Base-by-base conservation (phyloP, 2,797 vertebrate genomes). In the Margarornis squamiger region DNA sequence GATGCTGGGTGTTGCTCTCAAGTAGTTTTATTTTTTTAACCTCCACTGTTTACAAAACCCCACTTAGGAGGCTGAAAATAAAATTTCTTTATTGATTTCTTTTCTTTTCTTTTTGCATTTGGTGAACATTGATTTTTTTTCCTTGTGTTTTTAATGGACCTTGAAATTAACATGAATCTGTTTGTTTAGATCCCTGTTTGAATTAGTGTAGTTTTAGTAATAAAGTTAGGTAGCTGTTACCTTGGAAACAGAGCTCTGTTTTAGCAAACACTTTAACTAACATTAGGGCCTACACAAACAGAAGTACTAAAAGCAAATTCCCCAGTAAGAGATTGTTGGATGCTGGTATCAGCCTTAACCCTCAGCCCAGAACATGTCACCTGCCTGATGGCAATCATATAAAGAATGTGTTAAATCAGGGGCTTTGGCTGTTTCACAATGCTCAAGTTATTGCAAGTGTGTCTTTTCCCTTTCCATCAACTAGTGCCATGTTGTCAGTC, bases 111-210 rank as follows among this genome's bases (percentile, higher is more conserved):
- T 94, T 86, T 95, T 92, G 90, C 71, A 94, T 92, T 92, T 94
- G 84, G 78, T 7, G 4, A 96, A 88, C 84, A 97, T 91, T 74
- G 95, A 93, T 93, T 93, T 90, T 86, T 86, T 88, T 95, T 88
- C 32, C 82, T 91, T 63, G 34, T 84, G 84, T 90, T 97, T 96
- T 94, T 96, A 97, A 95, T 96, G 88, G 92, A 94, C 94, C 95
- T 96, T 97, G 95, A 97, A 96, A 97, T 96, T 96, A 97, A 92
- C 91, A 89, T 32, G 77, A 95, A 94, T 78, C 77, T 87, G 74
- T 96, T 94, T 94, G 94, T 85, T 97, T 74, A 85, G 86, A 82
- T 80, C 61, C 77, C 54, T 77, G 74, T 80, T 92, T 76, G 74
- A 91, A 94, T 97, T 95, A 94, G 79, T 68, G 62, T 39, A 79